These are phyloP conservation scores for Pipistrellus pygmaeus DNA, from an alignment of 2,797 vertebrate species.

Conservation along the genomic window DNA sequence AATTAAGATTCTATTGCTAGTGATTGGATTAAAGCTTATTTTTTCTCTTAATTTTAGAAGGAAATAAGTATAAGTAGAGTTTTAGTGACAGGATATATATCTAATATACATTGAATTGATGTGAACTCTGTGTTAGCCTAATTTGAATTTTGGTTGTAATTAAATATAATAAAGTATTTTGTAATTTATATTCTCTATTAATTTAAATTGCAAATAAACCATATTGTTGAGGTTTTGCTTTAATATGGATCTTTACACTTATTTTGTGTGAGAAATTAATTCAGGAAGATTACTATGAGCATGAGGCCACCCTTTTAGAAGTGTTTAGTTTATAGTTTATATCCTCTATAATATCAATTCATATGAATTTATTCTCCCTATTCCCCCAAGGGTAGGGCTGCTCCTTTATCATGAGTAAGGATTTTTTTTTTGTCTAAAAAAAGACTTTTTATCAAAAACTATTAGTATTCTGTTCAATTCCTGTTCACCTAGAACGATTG, in stretches of 20 bases:
- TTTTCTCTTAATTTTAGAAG: conserved; percentile 18
- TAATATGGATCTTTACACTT: not conserved
- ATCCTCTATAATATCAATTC: not conserved
- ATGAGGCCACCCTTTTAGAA: not conserved
- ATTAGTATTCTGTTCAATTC: not conserved
- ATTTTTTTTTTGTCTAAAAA: not conserved
- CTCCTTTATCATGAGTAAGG: not conserved
- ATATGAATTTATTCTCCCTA: not conserved
- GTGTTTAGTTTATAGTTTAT: not conserved
- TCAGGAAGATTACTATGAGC: not conserved
- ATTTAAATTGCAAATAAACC: not conserved
- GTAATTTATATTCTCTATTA: not conserved
- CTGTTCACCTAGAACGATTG: not conserved
- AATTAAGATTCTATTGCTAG: not conserved
- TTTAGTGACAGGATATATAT: not conserved
- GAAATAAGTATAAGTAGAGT: conserved; percentile 46
- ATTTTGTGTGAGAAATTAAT: conserved; percentile 38
- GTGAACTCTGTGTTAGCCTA: not conserved
- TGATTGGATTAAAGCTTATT: not conserved
- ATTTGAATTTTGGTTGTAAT: conserved; percentile 52
- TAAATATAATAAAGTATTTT: conserved; percentile 25
- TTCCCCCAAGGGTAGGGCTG: not conserved
- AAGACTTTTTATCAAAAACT: not conserved
- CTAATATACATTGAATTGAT: not conserved
- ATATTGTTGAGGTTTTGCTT: not conserved